Evolutionary conservation across 2,797 vertebrate genomes (phyloP).

Genomic region (Cryptoblepharus egeriae): DNA sequence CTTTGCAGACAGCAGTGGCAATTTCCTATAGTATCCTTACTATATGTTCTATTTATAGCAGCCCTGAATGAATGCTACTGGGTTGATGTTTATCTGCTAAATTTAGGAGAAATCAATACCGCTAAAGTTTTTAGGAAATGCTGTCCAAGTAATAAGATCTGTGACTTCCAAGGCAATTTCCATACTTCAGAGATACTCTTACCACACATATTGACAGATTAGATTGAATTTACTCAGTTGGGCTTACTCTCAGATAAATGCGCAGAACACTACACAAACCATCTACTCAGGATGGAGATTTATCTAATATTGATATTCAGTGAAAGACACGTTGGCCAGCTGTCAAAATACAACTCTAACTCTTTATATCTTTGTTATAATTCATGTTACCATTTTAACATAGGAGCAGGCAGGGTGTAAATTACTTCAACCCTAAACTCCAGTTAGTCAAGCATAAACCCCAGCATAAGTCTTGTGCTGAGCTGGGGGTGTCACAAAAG

Average conservation of each 20-base stretch:
- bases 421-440: no score
- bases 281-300: background rate
- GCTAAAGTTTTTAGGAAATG: background rate
- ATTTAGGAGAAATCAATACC: background rate
- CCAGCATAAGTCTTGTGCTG: no score
- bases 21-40: background rate
- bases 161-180: background rate
- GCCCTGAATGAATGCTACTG: background rate
- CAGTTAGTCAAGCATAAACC: no score
- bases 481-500: no score
- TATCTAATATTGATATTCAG: background rate
- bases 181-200: background rate
- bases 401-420: no score
- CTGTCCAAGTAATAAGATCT: background rate
- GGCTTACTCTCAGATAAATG: background rate
- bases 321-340: background rate
- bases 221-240: background rate
- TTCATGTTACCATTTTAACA: background rate
- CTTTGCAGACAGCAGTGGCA: background rate
- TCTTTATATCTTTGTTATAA: background rate
- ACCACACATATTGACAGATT: background rate
- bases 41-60: background rate
- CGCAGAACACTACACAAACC: no score
- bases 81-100: background rate
- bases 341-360: background rate